Evolutionary conservation across 2,797 vertebrate genomes (phyloP).

Genomic region (Brotula barbata): DNA sequence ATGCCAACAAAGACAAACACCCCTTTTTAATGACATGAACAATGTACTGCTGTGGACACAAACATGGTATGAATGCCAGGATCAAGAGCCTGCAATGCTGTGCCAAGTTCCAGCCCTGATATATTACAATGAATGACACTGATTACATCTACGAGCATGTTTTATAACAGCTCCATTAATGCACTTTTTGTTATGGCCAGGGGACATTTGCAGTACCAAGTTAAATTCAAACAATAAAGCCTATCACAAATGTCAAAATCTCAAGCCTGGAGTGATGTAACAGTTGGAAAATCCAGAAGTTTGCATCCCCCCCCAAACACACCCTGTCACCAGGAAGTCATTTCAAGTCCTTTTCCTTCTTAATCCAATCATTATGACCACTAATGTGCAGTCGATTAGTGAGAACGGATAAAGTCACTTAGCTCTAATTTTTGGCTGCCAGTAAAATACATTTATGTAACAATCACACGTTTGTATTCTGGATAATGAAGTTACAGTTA

Average conservation of each 20-base stretch:
- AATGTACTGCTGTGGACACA: conserved; percentile 6
- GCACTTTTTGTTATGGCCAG: conserved; percentile 30
- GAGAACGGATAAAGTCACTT: neutral
- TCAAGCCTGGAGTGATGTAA: conserved; percentile 3
- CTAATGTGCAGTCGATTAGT: neutral
- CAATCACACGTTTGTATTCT: too few relatives aligned
- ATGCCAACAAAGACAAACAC: conserved; percentile 8
- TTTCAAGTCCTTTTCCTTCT: neutral
- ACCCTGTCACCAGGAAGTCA: neutral
- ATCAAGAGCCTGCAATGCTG: conserved; percentile 27
- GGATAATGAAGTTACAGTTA: too few relatives aligned
- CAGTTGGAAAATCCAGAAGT: conserved; percentile 16
- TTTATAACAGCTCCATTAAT: conserved; percentile 17
- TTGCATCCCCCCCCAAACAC: neutral
- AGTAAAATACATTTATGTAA: neutral
- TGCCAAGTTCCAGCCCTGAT: conserved; percentile 24
- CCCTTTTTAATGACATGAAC: conserved; percentile 7
- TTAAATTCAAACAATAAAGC: conserved; percentile 35
- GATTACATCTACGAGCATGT: conserved; percentile 25
- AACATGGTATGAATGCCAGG: conserved; percentile 14
- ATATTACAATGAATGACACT: conserved; percentile 14
- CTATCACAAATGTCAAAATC: conserved; percentile 22
- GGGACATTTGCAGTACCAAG: conserved; percentile 12
- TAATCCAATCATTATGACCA: too few relatives aligned
- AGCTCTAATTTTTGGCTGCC: conserved; percentile 13